These are phyloP conservation scores for Diabrotica balteata DNA, from an alignment of 2,888 invertebrate genomes.

Conservation along the genomic window DNA sequence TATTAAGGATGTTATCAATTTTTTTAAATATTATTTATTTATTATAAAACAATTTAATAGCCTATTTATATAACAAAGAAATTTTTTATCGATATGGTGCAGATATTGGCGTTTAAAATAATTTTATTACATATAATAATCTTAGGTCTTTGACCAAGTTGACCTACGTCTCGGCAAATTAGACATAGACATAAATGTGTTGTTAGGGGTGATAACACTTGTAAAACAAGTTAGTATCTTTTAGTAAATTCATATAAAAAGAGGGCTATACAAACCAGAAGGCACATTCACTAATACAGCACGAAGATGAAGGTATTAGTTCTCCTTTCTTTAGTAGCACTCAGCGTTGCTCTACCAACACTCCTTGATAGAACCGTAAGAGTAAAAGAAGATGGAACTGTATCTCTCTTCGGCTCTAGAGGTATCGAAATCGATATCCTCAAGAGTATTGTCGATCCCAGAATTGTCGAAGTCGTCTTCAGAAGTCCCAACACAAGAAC, in stretches of 20 bases:
- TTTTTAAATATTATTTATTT: too few relatives aligned
- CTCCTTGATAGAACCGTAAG: conserved; percentile 22
- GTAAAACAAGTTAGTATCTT: neutral
- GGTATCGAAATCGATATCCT: conserved; percentile 32
- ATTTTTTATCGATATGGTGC: too few relatives aligned
- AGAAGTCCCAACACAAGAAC: conserved; percentile 29
- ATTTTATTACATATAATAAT: too few relatives aligned
- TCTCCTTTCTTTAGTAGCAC: conserved; percentile 2
- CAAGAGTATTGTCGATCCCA: conserved; percentile 18
- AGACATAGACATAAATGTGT: neutral
- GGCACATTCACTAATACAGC: conserved; percentile 12
- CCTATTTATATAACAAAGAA: too few relatives aligned
- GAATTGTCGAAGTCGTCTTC: conserved; percentile 30
- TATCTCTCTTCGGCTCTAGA: conserved; percentile 27
- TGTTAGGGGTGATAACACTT: neutral
- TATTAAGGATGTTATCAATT: too few relatives aligned
- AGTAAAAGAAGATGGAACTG: conserved; percentile 37
- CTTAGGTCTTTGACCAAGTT: neutral
- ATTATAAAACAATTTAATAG: too few relatives aligned
- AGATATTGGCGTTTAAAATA: too few relatives aligned
- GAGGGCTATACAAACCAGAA: neutral
- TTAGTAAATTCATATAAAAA: neutral
- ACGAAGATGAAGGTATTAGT: conserved; percentile 14
- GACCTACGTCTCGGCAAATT: neutral
- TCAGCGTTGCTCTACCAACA: conserved; percentile 1